phyloP scores from a whole-genome alignment of 2,888 invertebrate species.

The Tortricodes alternella region DNA sequence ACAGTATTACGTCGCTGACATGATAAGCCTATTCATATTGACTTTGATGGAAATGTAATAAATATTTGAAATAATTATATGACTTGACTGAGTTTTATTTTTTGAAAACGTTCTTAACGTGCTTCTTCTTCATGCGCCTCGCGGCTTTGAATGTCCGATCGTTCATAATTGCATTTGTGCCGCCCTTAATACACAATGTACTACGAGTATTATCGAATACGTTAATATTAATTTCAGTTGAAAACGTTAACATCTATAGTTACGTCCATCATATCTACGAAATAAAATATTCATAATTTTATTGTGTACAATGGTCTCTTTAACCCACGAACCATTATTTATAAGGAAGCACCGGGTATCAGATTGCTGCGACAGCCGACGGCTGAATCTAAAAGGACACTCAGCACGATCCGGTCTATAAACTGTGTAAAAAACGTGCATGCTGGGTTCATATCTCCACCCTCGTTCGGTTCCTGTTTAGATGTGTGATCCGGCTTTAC shows the following conservation, averaged over 20 bases:
- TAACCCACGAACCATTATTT: constrained; percentile 3
- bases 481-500: neutral
- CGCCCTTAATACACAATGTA: too few species aligned
- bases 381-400: constrained; percentile 1
- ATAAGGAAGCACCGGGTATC: neutral
- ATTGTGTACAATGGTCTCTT: neutral
- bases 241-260: too few species aligned
- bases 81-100: too few species aligned
- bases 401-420: constrained; percentile 8
- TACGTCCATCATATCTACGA: neutral
- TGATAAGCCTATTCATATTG: neutral
- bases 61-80: too few species aligned
- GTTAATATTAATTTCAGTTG: too few species aligned
- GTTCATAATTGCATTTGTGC: too few species aligned
- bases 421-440: constrained; percentile 3
- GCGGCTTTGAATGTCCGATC: too few species aligned
- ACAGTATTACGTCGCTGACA: neutral
- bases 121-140: too few species aligned
- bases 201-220: too few species aligned
- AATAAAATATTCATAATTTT: neutral
- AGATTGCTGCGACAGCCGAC: neutral
- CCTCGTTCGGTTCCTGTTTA: neutral
- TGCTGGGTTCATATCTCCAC: neutral
- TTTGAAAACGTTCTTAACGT: too few species aligned
- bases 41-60: neutral